Conservation (phyloP, 2,888 invertebrate genomes). For the Stenotaenia linearis region DNA sequence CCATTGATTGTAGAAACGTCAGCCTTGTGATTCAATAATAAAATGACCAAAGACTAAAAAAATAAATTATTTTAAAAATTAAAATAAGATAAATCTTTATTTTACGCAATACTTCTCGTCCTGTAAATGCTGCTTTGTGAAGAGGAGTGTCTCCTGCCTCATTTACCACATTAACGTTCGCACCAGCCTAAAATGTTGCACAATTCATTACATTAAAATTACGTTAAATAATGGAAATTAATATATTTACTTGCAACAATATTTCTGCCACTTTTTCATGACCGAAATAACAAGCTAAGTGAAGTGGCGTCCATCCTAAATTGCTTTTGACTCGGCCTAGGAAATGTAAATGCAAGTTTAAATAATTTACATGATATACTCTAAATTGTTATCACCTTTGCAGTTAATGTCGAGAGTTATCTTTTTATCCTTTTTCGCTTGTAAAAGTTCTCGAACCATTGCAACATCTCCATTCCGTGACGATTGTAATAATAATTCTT, state of each 20-base stretch:
- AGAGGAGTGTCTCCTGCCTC: slow-evolving; percentile 61
- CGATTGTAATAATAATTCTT: slow-evolving; percentile 57
- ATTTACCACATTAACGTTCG: slow-evolving; percentile 58
- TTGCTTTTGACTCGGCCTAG: slow-evolving; percentile 60
- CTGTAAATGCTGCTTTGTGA: slow-evolving; percentile 64
- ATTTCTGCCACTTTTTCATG: slow-evolving; percentile 57
- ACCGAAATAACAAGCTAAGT: slow-evolving; percentile 63
- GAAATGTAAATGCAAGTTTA: no score
- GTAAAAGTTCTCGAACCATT: slow-evolving; percentile 55
- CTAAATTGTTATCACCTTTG: slow-evolving; percentile 53
- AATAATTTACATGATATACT: not conserved
- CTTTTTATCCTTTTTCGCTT: slow-evolving; percentile 53
- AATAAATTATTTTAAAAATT: not conserved
- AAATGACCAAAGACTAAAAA: slow-evolving; percentile 57
- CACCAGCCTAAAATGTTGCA: slow-evolving; percentile 51
- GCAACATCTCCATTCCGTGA: slow-evolving; percentile 59
- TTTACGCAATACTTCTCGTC: slow-evolving; percentile 55
- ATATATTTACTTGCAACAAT: slow-evolving; percentile 49
- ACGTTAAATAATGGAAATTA: not conserved
- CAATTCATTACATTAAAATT: not conserved
- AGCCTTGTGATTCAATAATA: slow-evolving; percentile 58
- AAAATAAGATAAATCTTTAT: slow-evolving; percentile 4
- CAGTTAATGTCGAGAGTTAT: slow-evolving; percentile 58
- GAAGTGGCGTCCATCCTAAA: slow-evolving; percentile 63
- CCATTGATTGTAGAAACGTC: slow-evolving; percentile 61